phyloP scores from a whole-genome alignment of 1,140 invertebrate species.

The Oncopeltus fasciatus region DNA sequence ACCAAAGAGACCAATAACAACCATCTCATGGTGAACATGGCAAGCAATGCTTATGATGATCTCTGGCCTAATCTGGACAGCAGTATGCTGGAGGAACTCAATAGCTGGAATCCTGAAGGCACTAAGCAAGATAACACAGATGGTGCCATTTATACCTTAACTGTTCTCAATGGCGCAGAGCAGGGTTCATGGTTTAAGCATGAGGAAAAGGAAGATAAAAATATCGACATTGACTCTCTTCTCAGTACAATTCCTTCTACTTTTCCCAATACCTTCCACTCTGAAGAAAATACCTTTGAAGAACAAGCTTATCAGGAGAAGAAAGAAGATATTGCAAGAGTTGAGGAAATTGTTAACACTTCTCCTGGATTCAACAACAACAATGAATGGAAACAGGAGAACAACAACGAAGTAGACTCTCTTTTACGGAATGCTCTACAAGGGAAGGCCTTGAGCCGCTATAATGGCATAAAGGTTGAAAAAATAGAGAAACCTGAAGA shows the following conservation, averaged over 20 bases:
- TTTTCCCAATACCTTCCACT: constrained; percentile 13
- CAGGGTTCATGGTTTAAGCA: constrained; percentile 21
- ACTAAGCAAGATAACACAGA: constrained; percentile 33
- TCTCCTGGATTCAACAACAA: constrained; percentile 31
- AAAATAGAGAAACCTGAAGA: constrained; percentile 17
- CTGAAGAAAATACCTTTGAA: constrained; percentile 35
- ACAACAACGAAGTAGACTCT: constrained; percentile 49
- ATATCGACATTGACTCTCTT: constrained; percentile 34
- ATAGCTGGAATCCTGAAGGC: constrained; percentile 51
- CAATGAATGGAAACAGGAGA: constrained; percentile 62
- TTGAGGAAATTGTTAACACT: background rate
- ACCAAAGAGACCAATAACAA: constrained; percentile 23
- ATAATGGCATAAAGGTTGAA: constrained; percentile 28
- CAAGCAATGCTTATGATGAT: constrained; percentile 20
- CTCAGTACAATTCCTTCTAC: constrained; percentile 31
- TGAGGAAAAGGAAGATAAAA: constrained; percentile 22
- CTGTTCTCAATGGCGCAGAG: constrained; percentile 36
- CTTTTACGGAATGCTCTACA: constrained; percentile 64
- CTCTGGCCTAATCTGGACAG: constrained; percentile 40
- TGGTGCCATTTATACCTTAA: constrained; percentile 40
- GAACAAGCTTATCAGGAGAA: constrained; percentile 52
- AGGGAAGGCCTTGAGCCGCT: constrained; percentile 35
- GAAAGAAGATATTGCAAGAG: constrained; percentile 31
- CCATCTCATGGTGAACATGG: constrained; percentile 26
- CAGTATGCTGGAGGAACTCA: constrained; percentile 60